A percentile compares a stretch with the other conserved stretches of the same genome.
Evolutionary conservation across 2,888 invertebrate genomes (phyloP).

Genomic region (Drosophila yooni): DNA sequence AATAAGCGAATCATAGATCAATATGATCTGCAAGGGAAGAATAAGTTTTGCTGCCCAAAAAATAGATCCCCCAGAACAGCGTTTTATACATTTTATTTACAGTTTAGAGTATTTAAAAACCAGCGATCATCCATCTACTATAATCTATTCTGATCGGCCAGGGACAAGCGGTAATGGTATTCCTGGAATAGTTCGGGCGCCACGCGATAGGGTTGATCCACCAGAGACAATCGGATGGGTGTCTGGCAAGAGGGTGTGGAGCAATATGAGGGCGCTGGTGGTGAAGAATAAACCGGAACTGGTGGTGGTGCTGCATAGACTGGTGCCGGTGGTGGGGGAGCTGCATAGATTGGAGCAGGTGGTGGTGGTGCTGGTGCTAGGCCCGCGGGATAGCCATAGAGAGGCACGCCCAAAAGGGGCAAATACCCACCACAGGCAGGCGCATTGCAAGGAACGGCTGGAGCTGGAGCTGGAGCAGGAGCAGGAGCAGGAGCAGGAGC

Average conservation of each 20-base stretch:
- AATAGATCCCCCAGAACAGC: constrained; percentile 24
- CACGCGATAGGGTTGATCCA: constrained; percentile 76
- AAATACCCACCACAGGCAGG: constrained; percentile 50
- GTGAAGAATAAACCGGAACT: constrained; percentile 13
- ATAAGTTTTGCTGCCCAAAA: not conserved
- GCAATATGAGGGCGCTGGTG: constrained; percentile 10
- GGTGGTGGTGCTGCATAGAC: constrained; percentile 26
- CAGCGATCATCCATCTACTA: constrained; percentile 20
- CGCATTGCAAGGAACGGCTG: constrained; percentile 35
- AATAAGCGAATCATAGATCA: not conserved
- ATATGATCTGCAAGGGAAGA: not conserved
- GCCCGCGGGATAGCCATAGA: constrained; percentile 31
- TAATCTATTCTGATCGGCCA: constrained; percentile 42
- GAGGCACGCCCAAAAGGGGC: constrained; percentile 53
- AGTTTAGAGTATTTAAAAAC: constrained; percentile 21
- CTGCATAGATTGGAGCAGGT: not conserved
- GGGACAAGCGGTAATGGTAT: constrained; percentile 63
- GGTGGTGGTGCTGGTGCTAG: constrained; percentile 9
- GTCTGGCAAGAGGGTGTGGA: constrained; percentile 42
- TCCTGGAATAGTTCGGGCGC: constrained; percentile 78
- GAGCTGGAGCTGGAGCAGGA: constrained; percentile 13
- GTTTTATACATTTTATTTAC: constrained; percentile 70
- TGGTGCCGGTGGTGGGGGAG: constrained; percentile 27
- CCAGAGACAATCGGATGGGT: constrained; percentile 64
- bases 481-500: not conserved